Evolutionary conservation across 2,888 invertebrate species (phyloP).

Genomic region (Thyatira batis): DNA sequence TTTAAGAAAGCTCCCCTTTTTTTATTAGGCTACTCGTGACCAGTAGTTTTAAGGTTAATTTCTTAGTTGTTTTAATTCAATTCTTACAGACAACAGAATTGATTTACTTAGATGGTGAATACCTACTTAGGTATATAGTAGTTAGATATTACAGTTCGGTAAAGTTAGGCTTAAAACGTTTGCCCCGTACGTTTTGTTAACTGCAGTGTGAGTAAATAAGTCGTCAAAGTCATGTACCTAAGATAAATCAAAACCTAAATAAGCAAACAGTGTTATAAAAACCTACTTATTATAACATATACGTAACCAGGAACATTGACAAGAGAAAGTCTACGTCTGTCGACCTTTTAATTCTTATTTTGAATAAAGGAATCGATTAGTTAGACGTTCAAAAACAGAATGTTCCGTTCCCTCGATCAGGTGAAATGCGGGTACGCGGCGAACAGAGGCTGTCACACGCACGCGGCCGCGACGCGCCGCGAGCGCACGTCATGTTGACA

Average conservation of each 20-base stretch:
- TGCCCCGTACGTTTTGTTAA: too few relatives aligned
- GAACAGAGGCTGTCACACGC: conserved; percentile 35
- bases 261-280: too few relatives aligned
- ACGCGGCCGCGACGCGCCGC: conserved; percentile 22
- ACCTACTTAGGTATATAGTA: too few relatives aligned
- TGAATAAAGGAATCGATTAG: conserved; percentile 20
- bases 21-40: background rate
- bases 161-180: too few relatives aligned
- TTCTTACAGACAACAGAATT: too few relatives aligned
- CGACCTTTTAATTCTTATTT: conserved; percentile 1
- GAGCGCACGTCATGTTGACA: background rate
- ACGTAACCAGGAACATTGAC: background rate
- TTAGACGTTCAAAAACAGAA: conserved; percentile 27
- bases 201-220: too few relatives aligned
- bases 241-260: too few relatives aligned
- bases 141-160: too few relatives aligned
- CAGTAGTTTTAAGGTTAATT: background rate
- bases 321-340: background rate
- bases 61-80: background rate
- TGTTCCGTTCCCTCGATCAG: conserved; percentile 22
- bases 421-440: conserved; percentile 31
- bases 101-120: too few relatives aligned
- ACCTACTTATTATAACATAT: background rate
- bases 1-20: background rate
- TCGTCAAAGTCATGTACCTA: too few relatives aligned